Evolutionary conservation across 2,113 vertebrate genomes (phyloP), one percentile per base, ranked within the genome.

Genomic region (Chamaea fasciata): DNA sequence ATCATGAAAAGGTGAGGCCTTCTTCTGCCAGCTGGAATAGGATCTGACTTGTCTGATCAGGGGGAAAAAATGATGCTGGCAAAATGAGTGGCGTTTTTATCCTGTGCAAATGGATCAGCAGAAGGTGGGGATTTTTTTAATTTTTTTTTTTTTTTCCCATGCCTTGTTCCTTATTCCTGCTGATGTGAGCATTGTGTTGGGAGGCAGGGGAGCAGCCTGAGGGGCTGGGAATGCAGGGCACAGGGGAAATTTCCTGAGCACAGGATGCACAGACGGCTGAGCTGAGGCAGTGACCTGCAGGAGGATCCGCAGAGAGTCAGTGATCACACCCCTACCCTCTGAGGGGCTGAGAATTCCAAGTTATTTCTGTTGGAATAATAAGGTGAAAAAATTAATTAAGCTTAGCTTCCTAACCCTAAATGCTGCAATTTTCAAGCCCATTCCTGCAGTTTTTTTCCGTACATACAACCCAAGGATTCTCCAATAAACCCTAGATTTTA

Each of bases 51-150:
- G 39, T 33, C 49, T 57, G 82, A 78, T 59, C 13, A 7, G 30
- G 14, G 14, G 2, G 31, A 15, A n/a, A 27, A 65, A 46, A 42
- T 1, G 16, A 15, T 0, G 3, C 30, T 46, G 53, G 57, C 5
- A 16, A 37, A 83, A 57, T 1, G 21, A 71, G 69, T 55, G 52
- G 33, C 10, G 1, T 83, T 68, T 70, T 27, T n/a, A 9, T 33
- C 7, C 13, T 20, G 24, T 37, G 65, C 56, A 59, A 67, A 39
- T 35, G 47, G n/a, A 28, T 53, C 56, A 12, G 56, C 33, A 11
- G n/a, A 74, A 74, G 23, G 30, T n/a, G 65, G 41, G 30, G 21
- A 10, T 23, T 42, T 41, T 18, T 47, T 31, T n/a, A n/a, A n/a
- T 19, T 11, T 59, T 56, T 24, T 15, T 27, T 13, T 27, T 28